Percentiles rank a stretch among this genome's conserved stretches.
phyloP scores from a whole-genome alignment of 2,888 invertebrate species.

The Drosophila merina region DNA sequence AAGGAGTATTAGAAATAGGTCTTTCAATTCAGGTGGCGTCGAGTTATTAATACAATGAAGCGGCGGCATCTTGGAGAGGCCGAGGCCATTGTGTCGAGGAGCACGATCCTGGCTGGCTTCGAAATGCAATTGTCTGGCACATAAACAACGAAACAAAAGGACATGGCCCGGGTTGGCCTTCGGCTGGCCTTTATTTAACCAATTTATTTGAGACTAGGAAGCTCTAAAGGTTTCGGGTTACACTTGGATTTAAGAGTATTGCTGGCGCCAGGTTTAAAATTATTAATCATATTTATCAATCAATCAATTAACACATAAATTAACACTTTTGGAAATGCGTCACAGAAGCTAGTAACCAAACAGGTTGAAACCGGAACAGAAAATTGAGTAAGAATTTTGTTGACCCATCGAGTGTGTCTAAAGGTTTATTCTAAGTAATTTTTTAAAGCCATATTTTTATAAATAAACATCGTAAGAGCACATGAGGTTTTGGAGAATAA shows the following conservation, averaged over 20 bases:
- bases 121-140: constrained; percentile 47
- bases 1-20: constrained; percentile 27
- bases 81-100: constrained; percentile 18
- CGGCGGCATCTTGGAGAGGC: constrained; percentile 12
- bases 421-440: background rate
- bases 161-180: constrained; percentile 2
- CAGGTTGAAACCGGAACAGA: constrained; percentile 1
- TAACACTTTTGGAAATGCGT: constrained; percentile 2
- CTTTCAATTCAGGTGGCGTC: constrained; percentile 34
- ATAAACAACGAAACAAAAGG: constrained; percentile 35
- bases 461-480: background rate
- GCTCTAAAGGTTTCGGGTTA: background rate
- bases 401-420: background rate
- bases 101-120: background rate
- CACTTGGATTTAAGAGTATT: no score
- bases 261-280: background rate
- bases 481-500: no score
- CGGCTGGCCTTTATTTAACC: constrained; percentile 16
- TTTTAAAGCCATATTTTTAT: background rate
- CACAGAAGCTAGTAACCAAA: background rate
- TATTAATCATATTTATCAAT: background rate
- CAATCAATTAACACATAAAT: background rate
- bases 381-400: background rate
- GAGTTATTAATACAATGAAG: constrained; percentile 49
- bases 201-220: constrained; percentile 22